These are phyloP conservation scores for Parnassius orleans DNA, from an alignment of 2,888 invertebrate species.

Conservation along the genomic window DNA sequence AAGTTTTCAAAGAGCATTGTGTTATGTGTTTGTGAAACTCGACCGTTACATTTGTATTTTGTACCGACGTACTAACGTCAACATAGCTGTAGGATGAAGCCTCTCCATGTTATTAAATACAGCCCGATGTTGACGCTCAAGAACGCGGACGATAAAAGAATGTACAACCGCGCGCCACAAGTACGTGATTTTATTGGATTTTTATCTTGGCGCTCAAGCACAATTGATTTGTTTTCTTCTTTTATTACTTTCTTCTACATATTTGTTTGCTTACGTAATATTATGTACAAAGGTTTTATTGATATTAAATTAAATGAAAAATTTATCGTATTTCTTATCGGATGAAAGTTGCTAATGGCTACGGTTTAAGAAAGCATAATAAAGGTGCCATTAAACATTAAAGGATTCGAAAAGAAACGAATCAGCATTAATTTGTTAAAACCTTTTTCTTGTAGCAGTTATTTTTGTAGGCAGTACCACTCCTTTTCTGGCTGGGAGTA, in stretches of 20 bases:
- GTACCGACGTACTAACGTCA: slow-evolving; percentile 56
- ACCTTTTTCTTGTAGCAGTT: too few species aligned
- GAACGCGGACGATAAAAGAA: slow-evolving; percentile 52
- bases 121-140: slow-evolving; percentile 52
- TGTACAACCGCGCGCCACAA: slow-evolving; percentile 37
- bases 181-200: slow-evolving; percentile 69
- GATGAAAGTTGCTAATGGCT: too few species aligned
- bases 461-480: too few species aligned
- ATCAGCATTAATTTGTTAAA: too few species aligned
- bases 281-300: neutral
- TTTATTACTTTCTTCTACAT: slow-evolving; percentile 34
- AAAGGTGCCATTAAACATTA: too few species aligned
- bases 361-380: too few species aligned
- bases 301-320: neutral
- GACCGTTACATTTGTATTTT: slow-evolving; percentile 49
- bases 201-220: slow-evolving; percentile 53
- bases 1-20: slow-evolving; percentile 30
- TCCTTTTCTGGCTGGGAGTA: too few species aligned
- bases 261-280: slow-evolving; percentile 27
- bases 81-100: slow-evolving; percentile 45
- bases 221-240: slow-evolving; percentile 38
- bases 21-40: slow-evolving; percentile 50
- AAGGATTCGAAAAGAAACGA: too few species aligned
- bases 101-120: slow-evolving; percentile 67
- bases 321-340: too few species aligned